Percentiles rank a stretch among this genome's conserved stretches.
Evolutionary conservation across 2,113 vertebrate genomes (phyloP).

Genomic region (Aspiorhynchus laticeps): DNA sequence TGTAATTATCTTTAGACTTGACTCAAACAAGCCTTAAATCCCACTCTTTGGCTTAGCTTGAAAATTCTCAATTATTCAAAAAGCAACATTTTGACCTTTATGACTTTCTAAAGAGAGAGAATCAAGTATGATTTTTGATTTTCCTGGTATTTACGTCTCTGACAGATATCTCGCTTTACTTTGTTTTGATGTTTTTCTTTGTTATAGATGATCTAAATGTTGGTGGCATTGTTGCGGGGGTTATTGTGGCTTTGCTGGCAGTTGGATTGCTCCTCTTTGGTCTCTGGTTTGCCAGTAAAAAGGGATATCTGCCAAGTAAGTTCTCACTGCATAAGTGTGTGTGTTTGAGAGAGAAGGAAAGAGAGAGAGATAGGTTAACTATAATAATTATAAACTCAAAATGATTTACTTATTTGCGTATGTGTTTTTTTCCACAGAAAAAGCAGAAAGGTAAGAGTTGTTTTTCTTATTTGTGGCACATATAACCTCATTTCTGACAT

Average conservation of each 20-base stretch:
- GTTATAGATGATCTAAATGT: slow-evolving; percentile 71
- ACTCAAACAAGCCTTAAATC: not conserved
- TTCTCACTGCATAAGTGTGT: slow-evolving; percentile 7
- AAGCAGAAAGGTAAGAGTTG: slow-evolving; percentile 68
- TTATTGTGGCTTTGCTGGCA: slow-evolving; percentile 72
- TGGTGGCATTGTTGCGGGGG: slow-evolving; percentile 76
- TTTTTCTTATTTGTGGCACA: not conserved
- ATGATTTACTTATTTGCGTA: not conserved
- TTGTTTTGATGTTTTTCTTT: not conserved
- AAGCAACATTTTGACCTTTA: not conserved
- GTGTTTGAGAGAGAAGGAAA: not conserved
- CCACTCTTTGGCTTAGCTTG: not conserved
- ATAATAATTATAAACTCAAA: not conserved
- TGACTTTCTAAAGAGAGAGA: not conserved
- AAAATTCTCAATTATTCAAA: not conserved
- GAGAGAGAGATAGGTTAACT: not conserved
- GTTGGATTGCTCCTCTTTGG: slow-evolving; percentile 66
- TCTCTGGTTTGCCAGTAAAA: slow-evolving; percentile 82
- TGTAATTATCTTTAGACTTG: not conserved
- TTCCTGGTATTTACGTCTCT: not conserved
- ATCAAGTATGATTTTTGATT: not conserved
- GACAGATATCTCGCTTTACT: not conserved
- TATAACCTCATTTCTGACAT: not conserved
- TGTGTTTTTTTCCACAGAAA: slow-evolving; percentile 61
- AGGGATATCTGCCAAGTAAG: slow-evolving; percentile 88